Evolutionary conservation across 2,888 invertebrate species (phyloP), one percentile per base, ranked within the genome.

Genomic region (Oscheius sp.): DNA sequence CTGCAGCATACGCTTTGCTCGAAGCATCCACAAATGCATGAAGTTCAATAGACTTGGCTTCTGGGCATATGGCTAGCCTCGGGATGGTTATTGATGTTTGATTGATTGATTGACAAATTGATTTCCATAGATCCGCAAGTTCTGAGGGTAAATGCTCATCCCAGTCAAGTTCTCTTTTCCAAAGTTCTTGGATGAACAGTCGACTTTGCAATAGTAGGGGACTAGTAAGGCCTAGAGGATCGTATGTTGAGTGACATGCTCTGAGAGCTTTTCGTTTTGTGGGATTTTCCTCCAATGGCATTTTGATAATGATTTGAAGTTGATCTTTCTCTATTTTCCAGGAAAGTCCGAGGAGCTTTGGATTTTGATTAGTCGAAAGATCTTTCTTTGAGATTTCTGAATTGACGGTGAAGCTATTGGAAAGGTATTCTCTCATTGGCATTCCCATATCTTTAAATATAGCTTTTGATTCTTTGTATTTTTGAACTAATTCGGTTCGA

Each of bases 21-120:
- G 28, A 26, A 2, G 63, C 63, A 20, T 63, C 63, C 1, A 33
- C 50, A 32, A 63, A 63, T 2, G 28, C 26, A 36, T 38, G 38
- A 4, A 63, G 2, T 26, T 61, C 61, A 3, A 8, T 6, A 2
- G 5, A 9, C 8, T 14, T 6, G 28, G 17, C 26, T 17, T 24
- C 2, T 30, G 26, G 9, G n/a, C 32, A 26, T n/a, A 45, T 62
- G 45, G 8, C n/a, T 14, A 14, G 30, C 9, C 63, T 2, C 4
- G 63, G 63, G 3, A 63, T 49, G 1, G 1, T 8, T 6, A 63
- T 28, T 5, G 14, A 9, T 2, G 26, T 5, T 59, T 68, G 63
- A 14, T 44, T 5, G 44, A 44, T 62, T 20, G 33, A 64, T 12
- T 41, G 5, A 12, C 41, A 41, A 6, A 41, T 41, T 2, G 4